Percentiles rank a stretch among this genome's conserved stretches.
Evolutionary conservation across 2,888 invertebrate genomes (phyloP).

Genomic region (Cerceris ruficornis): DNA sequence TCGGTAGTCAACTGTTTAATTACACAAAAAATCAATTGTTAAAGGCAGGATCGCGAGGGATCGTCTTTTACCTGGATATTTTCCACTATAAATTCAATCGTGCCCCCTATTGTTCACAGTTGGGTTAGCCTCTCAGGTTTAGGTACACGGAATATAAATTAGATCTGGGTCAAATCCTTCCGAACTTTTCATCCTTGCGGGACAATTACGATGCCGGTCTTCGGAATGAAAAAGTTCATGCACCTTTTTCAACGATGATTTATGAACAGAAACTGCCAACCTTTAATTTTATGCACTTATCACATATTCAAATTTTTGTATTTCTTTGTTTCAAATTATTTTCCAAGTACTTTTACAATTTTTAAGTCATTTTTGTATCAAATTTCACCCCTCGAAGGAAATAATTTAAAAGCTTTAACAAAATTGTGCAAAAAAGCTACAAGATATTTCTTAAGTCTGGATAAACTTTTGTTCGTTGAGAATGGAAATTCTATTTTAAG

Average conservation of each 20-base stretch:
- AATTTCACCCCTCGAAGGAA: no score
- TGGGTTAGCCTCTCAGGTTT: slow-evolving; percentile 39
- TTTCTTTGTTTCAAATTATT: neutral
- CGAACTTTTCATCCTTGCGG: slow-evolving; percentile 44
- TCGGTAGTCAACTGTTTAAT: neutral
- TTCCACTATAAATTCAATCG: slow-evolving; percentile 53
- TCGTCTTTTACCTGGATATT: slow-evolving; percentile 37
- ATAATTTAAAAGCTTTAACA: neutral
- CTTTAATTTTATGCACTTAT: slow-evolving; percentile 11
- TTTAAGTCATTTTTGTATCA: no score
- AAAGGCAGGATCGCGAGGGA: slow-evolving; percentile 41
- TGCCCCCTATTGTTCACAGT: slow-evolving; percentile 44
- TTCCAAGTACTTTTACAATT: neutral
- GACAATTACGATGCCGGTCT: slow-evolving; percentile 43
- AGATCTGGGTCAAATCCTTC: slow-evolving; percentile 66
- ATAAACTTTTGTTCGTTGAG: slow-evolving; percentile 17
- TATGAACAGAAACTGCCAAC: slow-evolving; percentile 27
- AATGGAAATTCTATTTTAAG: slow-evolving; percentile 45
- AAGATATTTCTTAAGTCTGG: neutral
- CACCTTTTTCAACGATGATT: slow-evolving; percentile 44
- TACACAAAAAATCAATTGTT: slow-evolving; percentile 42
- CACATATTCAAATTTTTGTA: neutral
- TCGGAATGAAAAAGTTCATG: slow-evolving; percentile 36
- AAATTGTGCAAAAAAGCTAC: neutral
- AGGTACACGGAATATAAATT: slow-evolving; percentile 61